A percentile compares a stretch with the other conserved stretches of the same genome.
phyloP scores from a whole-genome alignment of 2,888 invertebrate species.

The Lepidochrysops patricia region DNA sequence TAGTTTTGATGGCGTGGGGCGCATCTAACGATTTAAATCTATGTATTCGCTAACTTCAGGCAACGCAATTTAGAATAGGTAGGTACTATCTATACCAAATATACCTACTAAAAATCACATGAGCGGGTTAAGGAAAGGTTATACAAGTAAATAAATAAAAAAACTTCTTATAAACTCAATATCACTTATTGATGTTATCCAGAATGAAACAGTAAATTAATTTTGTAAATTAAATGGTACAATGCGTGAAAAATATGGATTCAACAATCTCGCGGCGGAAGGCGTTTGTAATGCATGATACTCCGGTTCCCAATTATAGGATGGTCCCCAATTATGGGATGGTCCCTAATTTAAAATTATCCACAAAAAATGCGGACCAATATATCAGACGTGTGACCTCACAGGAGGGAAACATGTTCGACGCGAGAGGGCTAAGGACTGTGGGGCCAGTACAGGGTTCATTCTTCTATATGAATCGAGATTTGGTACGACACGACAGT shows the following conservation, averaged over 20 bases:
- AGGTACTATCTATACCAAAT: too few species aligned
- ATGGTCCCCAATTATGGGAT: conserved; percentile 35
- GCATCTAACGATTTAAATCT: too few species aligned
- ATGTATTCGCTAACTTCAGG: too few species aligned
- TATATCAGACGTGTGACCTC: conserved; percentile 50
- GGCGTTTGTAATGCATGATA: conserved; percentile 42
- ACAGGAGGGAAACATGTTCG: conserved; percentile 32
- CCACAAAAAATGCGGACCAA: conserved; percentile 43
- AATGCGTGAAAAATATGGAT: conserved; percentile 16
- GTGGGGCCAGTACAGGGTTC: conserved; percentile 17
- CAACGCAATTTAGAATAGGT: too few species aligned
- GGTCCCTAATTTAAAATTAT: conserved; percentile 57
- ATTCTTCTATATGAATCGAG: too few species aligned
- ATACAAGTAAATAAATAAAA: not conserved
- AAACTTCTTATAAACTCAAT: not conserved
- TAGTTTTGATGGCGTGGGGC: too few species aligned
- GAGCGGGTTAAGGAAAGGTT: too few species aligned
- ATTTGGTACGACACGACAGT: too few species aligned
- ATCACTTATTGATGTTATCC: not conserved
- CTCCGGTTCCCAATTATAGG: conserved; percentile 39
- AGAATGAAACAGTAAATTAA: not conserved
- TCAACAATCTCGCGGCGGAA: conserved; percentile 40
- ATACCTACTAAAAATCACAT: too few species aligned
- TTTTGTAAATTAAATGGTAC: not conserved
- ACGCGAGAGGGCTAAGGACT: not conserved